These are phyloP conservation scores for Australoheros scitulus DNA, from an alignment of 2,113 vertebrate species.

Conservation along the genomic window DNA sequence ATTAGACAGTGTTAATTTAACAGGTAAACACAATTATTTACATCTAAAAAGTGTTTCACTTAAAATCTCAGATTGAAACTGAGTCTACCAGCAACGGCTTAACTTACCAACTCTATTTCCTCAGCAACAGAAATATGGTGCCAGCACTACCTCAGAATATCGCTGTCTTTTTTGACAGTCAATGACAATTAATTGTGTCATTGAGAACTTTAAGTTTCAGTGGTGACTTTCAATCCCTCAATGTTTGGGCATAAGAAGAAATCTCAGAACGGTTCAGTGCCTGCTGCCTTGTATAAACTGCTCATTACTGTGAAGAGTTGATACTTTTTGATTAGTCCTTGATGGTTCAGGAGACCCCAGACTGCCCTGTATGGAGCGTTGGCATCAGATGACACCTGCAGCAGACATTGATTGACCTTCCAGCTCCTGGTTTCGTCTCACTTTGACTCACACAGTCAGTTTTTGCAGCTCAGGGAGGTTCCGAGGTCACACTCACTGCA, in stretches of 20 bases:
- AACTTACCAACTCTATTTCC: too few relatives aligned
- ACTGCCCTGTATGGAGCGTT: not conserved
- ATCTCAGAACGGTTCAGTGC: not conserved
- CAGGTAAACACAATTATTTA: too few relatives aligned
- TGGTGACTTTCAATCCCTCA: not conserved
- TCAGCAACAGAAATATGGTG: too few relatives aligned
- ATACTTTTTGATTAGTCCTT: constrained; percentile 40
- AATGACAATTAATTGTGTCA: not conserved
- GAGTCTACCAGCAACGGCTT: too few relatives aligned
- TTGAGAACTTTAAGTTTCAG: not conserved
- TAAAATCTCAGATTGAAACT: too few relatives aligned
- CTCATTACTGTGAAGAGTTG: not conserved
- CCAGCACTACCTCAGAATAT: too few relatives aligned
- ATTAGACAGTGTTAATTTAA: too few relatives aligned
- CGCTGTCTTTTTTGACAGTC: too few relatives aligned
- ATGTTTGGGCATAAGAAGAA: not conserved
- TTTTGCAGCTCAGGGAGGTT: constrained; percentile 9
- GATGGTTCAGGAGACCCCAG: not conserved
- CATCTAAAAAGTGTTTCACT: too few relatives aligned
- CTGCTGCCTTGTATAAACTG: fast-evolving
- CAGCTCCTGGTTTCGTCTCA: constrained; percentile 47
- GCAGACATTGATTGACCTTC: constrained; percentile 62
- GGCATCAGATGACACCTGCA: constrained; percentile 60
- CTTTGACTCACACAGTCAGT: not conserved
- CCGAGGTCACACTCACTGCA: constrained; percentile 12